Evolutionary conservation across 2,113 vertebrate genomes (phyloP).

Genomic region (Bubalus kerabau): DNA sequence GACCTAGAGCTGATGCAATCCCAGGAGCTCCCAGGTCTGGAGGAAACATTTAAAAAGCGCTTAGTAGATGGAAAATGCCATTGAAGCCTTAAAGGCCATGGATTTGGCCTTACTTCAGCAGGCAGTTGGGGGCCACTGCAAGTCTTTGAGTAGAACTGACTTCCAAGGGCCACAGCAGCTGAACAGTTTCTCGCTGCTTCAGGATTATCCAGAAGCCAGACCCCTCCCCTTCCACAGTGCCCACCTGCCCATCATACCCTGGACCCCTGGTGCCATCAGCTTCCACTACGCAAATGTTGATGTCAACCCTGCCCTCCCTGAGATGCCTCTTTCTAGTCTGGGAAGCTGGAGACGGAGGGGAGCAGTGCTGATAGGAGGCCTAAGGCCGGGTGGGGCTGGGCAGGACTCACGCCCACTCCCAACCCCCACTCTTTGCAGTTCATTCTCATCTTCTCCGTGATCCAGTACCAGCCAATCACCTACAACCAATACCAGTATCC

Average conservation of each 20-base stretch:
- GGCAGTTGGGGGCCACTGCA: neutral
- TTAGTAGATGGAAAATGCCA: neutral
- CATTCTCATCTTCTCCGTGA: constrained; percentile 97
- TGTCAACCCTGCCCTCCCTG: neutral
- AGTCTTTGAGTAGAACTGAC: neutral
- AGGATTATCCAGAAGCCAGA: neutral
- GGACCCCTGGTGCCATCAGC: neutral
- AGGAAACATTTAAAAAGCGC: neutral
- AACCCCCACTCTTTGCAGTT: constrained; percentile 81
- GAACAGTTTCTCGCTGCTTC: neutral
- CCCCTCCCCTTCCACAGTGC: neutral
- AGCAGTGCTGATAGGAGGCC: neutral
- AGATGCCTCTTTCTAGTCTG: neutral
- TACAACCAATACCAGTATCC: constrained; percentile 96
- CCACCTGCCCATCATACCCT: neutral
- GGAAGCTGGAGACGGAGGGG: neutral
- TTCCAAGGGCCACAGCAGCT: neutral
- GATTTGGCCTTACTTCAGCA: neutral
- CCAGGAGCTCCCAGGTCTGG: neutral
- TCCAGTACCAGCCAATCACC: constrained; percentile 96
- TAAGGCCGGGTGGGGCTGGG: neutral
- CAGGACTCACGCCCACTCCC: neutral
- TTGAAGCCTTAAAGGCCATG: neutral
- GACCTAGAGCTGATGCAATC: neutral
- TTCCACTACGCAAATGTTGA: neutral